phyloP scores from a whole-genome alignment of 2,888 invertebrate genomes.

The Gymnocheta viridis region DNA sequence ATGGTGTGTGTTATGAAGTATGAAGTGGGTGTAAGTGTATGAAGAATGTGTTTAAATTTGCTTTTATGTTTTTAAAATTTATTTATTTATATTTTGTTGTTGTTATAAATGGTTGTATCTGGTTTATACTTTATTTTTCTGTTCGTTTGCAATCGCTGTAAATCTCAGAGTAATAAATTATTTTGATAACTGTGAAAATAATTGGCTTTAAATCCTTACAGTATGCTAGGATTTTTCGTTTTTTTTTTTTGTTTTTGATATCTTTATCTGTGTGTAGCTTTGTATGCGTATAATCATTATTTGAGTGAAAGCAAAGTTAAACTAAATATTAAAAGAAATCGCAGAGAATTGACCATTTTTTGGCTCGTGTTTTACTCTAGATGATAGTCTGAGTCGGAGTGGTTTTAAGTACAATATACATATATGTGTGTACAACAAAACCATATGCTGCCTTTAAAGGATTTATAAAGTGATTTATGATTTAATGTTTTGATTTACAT shows the following conservation, averaged over 20 bases:
- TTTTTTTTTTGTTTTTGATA: not conserved
- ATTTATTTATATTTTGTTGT: slow-evolving; percentile 31
- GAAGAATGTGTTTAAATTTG: slow-evolving; percentile 54
- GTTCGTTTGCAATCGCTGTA: slow-evolving; percentile 57
- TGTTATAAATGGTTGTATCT: slow-evolving; percentile 25
- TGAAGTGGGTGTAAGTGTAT: slow-evolving; percentile 16
- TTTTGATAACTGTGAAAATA: slow-evolving; percentile 69
- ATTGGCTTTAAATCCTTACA: slow-evolving; percentile 69
- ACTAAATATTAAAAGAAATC: slow-evolving; percentile 22
- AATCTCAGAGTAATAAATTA: slow-evolving; percentile 69
- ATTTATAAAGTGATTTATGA: slow-evolving; percentile 69
- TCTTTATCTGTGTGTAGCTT: not conserved
- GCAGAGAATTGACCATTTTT: slow-evolving; percentile 58
- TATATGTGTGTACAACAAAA: slow-evolving; percentile 33
- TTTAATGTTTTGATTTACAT: slow-evolving; percentile 68
- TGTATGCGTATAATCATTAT: slow-evolving; percentile 19
- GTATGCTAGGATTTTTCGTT: slow-evolving; percentile 60
- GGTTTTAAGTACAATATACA: slow-evolving; percentile 8
- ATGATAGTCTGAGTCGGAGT: slow-evolving; percentile 14
- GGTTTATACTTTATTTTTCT: slow-evolving; percentile 33
- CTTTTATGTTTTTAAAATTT: slow-evolving; percentile 57
- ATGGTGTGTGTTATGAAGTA: not conserved
- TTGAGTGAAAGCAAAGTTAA: slow-evolving; percentile 40
- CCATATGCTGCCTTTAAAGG: slow-evolving; percentile 67
- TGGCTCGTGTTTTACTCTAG: not conserved